These are phyloP conservation scores for Galerucella pusilla DNA, from an alignment of 2,888 invertebrate genomes.

Conservation along the genomic window DNA sequence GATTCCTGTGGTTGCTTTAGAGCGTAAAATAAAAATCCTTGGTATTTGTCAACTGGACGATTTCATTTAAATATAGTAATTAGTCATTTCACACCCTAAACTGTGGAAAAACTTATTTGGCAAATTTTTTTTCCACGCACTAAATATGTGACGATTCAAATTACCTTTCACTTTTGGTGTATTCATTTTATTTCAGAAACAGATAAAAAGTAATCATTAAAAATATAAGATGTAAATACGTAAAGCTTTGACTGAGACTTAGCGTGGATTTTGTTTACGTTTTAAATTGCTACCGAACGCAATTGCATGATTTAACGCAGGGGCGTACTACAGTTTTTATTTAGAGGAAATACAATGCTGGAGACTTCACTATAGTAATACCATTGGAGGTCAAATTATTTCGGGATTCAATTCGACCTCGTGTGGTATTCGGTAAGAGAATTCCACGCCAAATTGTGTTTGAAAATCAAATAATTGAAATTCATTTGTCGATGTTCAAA, in stretches of 20 bases:
- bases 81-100: not conserved
- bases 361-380: not conserved
- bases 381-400: too few relatives aligned
- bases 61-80: not conserved
- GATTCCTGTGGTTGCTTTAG: too few relatives aligned
- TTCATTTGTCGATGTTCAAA: too few relatives aligned
- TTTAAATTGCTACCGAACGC: conserved; percentile 25
- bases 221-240: conserved; percentile 21
- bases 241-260: conserved; percentile 22
- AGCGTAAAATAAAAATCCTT: too few relatives aligned
- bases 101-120: not conserved
- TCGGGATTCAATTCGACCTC: too few relatives aligned
- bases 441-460: too few relatives aligned
- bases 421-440: too few relatives aligned
- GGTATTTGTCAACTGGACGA: not conserved
- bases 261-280: conserved; percentile 22
- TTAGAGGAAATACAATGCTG: not conserved
- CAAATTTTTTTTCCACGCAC: not conserved
- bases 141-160: not conserved
- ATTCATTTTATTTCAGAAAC: not conserved
- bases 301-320: conserved; percentile 24
- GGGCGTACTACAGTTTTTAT: not conserved
- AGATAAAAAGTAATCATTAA: conserved; percentile 21
- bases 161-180: conserved; percentile 7
- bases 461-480: too few relatives aligned